These are phyloP conservation scores for Drosophila eohydei DNA, from an alignment of 2,888 invertebrate species.

Conservation along the genomic window DNA sequence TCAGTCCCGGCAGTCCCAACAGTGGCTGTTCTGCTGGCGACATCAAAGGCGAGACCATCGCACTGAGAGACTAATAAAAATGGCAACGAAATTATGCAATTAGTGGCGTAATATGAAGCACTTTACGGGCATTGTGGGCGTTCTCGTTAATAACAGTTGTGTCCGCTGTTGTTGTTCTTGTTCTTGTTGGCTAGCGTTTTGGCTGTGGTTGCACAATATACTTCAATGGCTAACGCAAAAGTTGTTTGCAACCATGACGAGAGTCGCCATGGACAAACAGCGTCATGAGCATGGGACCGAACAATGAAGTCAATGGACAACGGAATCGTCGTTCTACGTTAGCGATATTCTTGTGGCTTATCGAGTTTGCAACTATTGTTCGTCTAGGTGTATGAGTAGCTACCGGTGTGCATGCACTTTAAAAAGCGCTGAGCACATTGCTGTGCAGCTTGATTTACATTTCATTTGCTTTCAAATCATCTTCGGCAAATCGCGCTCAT, in stretches of 20 bases:
- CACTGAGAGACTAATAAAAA: conserved; percentile 71
- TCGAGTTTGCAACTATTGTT: conserved; percentile 22
- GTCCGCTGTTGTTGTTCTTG: conserved; percentile 13
- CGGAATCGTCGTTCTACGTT: conserved; percentile 24
- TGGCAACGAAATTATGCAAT: conserved; percentile 78
- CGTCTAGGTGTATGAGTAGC: not conserved
- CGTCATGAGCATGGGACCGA: conserved; percentile 3
- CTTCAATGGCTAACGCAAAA: conserved; percentile 48
- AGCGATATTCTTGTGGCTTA: conserved; percentile 36
- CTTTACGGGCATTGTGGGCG: conserved; percentile 78
- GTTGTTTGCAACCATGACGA: conserved; percentile 41
- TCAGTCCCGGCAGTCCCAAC: not conserved
- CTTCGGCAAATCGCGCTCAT: not conserved
- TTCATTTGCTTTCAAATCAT: not conserved
- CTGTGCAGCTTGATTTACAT: not conserved
- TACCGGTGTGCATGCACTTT: not conserved
- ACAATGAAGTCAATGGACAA: conserved; percentile 22
- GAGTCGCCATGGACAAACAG: conserved; percentile 16
- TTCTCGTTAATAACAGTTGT: conserved; percentile 69
- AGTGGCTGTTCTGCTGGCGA: conserved; percentile 42
- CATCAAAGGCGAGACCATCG: conserved; percentile 65
- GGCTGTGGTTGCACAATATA: conserved; percentile 13
- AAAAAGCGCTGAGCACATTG: not conserved
- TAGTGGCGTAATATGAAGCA: conserved; percentile 79
- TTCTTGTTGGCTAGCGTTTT: conserved; percentile 6